A percentile compares a stretch with the other conserved stretches of the same genome.
Evolutionary conservation across 2,888 invertebrate genomes (phyloP).

Genomic region (Carabus problematicus): DNA sequence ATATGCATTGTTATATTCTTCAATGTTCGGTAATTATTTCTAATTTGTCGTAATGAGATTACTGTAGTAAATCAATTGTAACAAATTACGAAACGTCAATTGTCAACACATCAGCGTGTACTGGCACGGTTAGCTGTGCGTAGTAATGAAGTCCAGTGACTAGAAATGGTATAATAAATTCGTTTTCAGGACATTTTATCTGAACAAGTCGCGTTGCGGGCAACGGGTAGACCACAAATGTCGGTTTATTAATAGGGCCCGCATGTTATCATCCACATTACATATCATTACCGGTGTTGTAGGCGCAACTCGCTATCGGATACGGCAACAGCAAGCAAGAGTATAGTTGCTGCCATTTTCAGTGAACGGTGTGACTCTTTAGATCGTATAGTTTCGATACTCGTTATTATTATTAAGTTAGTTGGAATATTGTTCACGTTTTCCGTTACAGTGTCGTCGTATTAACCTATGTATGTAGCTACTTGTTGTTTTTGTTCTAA

Average conservation of each 20-base stretch:
- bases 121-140: no score
- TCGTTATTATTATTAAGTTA: no score
- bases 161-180: neutral
- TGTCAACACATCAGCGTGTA: neutral
- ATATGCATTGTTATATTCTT: no score
- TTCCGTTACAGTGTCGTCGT: no score
- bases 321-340: neutral
- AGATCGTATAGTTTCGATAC: no score
- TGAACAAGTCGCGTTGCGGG: slow-evolving; percentile 1
- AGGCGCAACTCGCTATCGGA: neutral
- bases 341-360: no score
- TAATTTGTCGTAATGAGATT: no score
- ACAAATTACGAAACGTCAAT: neutral
- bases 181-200: neutral
- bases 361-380: no score
- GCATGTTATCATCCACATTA: slow-evolving; percentile 33
- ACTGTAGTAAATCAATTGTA: no score
- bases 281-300: slow-evolving; percentile 23
- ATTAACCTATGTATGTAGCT: no score
- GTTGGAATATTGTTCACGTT: no score
- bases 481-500: neutral
- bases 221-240: slow-evolving; percentile 15
- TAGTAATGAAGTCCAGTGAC: neutral
- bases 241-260: slow-evolving; percentile 28
- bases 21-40: no score